phyloP scores from a whole-genome alignment of 1,140 invertebrate species.

The Leptinotarsa texana region DNA sequence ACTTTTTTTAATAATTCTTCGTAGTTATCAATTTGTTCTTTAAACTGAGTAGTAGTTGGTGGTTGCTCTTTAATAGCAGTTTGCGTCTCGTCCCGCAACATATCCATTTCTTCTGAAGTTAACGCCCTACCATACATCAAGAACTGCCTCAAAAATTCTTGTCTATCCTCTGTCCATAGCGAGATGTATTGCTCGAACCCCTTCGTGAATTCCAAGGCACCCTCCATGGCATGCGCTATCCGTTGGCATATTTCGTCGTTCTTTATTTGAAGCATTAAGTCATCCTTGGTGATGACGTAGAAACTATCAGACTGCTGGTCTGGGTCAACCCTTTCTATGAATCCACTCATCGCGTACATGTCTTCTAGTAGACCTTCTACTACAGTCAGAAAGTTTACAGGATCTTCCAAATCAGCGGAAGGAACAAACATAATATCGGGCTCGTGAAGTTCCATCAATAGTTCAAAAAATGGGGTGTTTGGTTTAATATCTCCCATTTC shows the following conservation, averaged over 20 bases:
- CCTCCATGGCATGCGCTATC: constrained; percentile 44
- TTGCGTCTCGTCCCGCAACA: constrained; percentile 64
- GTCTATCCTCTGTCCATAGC: constrained; percentile 88
- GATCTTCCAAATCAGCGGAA: constrained; percentile 63
- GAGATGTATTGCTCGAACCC: constrained; percentile 80
- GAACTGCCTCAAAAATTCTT: constrained; percentile 75
- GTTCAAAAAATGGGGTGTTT: constrained; percentile 63
- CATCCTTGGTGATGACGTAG: constrained; percentile 57
- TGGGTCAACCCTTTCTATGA: constrained; percentile 43
- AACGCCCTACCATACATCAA: constrained; percentile 83
- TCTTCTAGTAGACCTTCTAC: constrained; percentile 44
- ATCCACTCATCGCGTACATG: constrained; percentile 42
- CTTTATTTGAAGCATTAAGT: constrained; percentile 65
- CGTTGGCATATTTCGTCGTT: constrained; percentile 38
- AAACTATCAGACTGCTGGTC: constrained; percentile 34
- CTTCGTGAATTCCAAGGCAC: constrained; percentile 71
- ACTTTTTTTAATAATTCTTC: constrained; percentile 84
- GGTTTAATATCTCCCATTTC: constrained; percentile 55
- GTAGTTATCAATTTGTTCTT: constrained; percentile 91
- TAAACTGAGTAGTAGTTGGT: constrained; percentile 86
- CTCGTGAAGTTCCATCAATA: constrained; percentile 66
- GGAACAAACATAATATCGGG: constrained; percentile 67
- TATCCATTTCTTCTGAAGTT: constrained; percentile 82
- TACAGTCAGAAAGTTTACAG: constrained; percentile 59
- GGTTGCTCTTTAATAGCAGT: constrained; percentile 58